Base-by-base conservation (phyloP, 1,140 invertebrate genomes). In the Hetaerina americana region DNA sequence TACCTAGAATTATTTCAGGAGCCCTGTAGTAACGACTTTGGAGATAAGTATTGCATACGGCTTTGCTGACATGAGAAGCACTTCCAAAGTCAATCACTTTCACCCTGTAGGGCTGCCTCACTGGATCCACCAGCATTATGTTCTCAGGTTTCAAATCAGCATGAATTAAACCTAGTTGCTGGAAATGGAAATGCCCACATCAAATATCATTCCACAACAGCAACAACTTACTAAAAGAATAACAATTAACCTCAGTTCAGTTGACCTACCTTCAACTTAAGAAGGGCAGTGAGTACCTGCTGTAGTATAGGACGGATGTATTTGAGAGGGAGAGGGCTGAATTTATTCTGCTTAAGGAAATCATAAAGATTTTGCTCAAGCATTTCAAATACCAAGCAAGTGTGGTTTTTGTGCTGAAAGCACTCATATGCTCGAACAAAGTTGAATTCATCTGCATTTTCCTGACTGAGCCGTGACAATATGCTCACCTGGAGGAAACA, bases 71-170 rank as follows among this genome's bases (percentile, higher is more conserved):
- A 83, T 99, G 97, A 49, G 95, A 97, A 25, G 98, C 98, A 76
- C 95, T 98, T 74, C 98, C 98, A 86, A 99, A 99, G 85, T 99
- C 98, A 77, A 99, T 99, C 6, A 99, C 96, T 87, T 98, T 97
- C 15, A 96, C 93, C 77, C 96, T 86, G 82, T 98, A 99, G 0
- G 97, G 97, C 79, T 99, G 96, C 73, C 96, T 89, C 27, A 92
- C 89, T 28, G 97, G 98, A 84, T 99, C 97, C 70, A 99, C 96
- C 77, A 99, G 83, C 97, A 99, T 99, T 77, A 99, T 99, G 82
- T 99, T 99, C 84, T 99, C 98, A 10, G 98, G 98, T 83, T 99
- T 99, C 74, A 99, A 84, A 83, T 99, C 98, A 70, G 97, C 98
- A 85, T 99, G 98, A 80, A 99, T 99, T 76, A 99, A 85, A 73